Conservation (phyloP, 92 coral and sea anemone genomes). For the Zoanthus sociatus region DNA sequence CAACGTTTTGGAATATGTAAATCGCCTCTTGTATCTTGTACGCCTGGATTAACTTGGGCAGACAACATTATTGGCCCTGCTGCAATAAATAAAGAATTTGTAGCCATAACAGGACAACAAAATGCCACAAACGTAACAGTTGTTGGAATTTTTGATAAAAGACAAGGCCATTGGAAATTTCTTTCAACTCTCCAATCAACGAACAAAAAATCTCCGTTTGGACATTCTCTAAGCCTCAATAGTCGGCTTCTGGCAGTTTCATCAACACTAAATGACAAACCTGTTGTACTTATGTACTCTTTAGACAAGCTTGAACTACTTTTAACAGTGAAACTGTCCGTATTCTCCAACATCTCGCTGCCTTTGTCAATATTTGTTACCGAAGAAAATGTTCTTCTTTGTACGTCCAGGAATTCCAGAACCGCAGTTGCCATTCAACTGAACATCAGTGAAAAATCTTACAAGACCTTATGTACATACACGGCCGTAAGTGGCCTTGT, state of each 20-base stretch:
- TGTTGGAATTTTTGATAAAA: slow-evolving; percentile 76
- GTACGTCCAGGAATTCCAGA: slow-evolving; percentile 61
- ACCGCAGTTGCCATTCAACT: slow-evolving; percentile 66
- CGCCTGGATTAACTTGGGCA: slow-evolving; percentile 69
- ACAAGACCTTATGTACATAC: slow-evolving; percentile 51
- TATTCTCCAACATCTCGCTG: slow-evolving; percentile 39
- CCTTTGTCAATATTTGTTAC: slow-evolving; percentile 70
- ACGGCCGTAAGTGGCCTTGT: slow-evolving; percentile 13
- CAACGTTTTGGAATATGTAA: slow-evolving; percentile 30
- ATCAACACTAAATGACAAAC: slow-evolving; percentile 42
- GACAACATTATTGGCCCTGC: slow-evolving; percentile 63
- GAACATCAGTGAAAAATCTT: slow-evolving; percentile 32
- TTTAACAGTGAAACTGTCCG: slow-evolving; percentile 49
- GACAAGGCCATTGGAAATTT: slow-evolving; percentile 64
- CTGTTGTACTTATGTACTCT: slow-evolving; percentile 63
- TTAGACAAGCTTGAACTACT: slow-evolving; percentile 6
- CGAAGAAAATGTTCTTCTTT: slow-evolving; percentile 64
- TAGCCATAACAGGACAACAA: slow-evolving; percentile 72
- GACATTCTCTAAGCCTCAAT: slow-evolving; percentile 68
- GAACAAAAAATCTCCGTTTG: slow-evolving; percentile 66
- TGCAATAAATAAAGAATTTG: slow-evolving; percentile 53
- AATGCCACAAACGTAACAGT: slow-evolving; percentile 62
- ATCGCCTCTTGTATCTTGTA: slow-evolving; percentile 44
- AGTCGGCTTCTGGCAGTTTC: slow-evolving; percentile 65
- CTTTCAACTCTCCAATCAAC: slow-evolving; percentile 51